Conservation (phyloP, 2,888 invertebrate species). For the Drosophila buzzatii region DNA sequence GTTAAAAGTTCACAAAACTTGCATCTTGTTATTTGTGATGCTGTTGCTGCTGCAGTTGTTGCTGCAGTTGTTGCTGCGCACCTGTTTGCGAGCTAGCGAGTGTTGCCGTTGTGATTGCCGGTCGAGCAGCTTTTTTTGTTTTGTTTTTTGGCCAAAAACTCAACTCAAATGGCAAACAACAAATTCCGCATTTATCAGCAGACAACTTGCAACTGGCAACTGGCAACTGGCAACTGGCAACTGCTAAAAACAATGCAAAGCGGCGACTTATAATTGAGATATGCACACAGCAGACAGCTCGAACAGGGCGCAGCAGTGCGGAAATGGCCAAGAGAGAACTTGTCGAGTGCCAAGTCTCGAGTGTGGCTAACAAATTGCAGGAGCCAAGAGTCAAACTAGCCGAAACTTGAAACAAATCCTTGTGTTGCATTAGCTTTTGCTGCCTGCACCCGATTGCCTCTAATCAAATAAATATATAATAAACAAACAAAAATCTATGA, state of each 20-base stretch:
- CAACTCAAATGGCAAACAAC: constrained; percentile 55
- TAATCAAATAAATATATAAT: neutral
- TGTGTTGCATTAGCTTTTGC: neutral
- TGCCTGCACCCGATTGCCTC: neutral
- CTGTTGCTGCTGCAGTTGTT: neutral
- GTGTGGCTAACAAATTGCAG: neutral
- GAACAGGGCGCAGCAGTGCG: constrained; percentile 7
- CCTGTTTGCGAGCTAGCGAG: constrained; percentile 46
- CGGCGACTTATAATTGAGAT: constrained; percentile 50
- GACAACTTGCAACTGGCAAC: constrained; percentile 26
- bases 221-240: constrained; percentile 21
- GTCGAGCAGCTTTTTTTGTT: constrained; percentile 28
- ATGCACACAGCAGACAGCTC: constrained; percentile 31
- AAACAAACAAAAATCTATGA: neutral
- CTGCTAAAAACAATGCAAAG: constrained; percentile 18
- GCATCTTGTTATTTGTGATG: constrained; percentile 47
- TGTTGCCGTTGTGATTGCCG: constrained; percentile 26
- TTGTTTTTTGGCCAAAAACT: constrained; percentile 44
- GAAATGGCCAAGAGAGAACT: constrained; percentile 34
- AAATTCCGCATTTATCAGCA: constrained; percentile 63
- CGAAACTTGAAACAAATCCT: too few species aligned
- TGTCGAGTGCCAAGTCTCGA: neutral
- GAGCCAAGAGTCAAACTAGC: neutral
- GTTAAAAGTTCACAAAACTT: constrained; percentile 66
- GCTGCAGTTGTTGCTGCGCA: constrained; percentile 36